phyloP scores from a whole-genome alignment of 2,113 vertebrate species.

The Psettodes erumei region DNA sequence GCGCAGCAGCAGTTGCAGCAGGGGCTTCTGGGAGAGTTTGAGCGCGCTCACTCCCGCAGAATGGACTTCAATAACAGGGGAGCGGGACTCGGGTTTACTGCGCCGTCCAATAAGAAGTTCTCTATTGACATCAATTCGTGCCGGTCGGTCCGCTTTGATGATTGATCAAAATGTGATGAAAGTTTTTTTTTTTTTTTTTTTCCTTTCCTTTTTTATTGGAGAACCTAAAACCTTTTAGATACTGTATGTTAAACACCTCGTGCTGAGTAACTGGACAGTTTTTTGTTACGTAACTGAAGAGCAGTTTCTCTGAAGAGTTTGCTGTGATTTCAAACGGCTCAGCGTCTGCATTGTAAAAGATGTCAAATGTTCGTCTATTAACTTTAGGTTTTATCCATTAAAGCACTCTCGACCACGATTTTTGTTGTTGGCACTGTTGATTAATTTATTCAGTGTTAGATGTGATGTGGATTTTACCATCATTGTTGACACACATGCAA shows the following conservation, averaged over 20 bases:
- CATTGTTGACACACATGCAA: background rate
- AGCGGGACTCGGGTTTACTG: conserved; percentile 87
- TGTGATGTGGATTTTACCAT: background rate
- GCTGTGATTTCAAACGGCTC: background rate
- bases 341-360: background rate
- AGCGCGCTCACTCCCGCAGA: conserved; percentile 86
- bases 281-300: background rate
- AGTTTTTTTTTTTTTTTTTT: background rate
- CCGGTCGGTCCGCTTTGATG: conserved; percentile 88
- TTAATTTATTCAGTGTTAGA: background rate
- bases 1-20: conserved; percentile 84
- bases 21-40: conserved; percentile 87
- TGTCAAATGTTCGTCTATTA: background rate
- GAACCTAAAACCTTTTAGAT: background rate
- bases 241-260: background rate
- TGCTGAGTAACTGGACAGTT: background rate
- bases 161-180: conserved; percentile 53
- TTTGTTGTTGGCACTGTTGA: background rate
- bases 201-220: background rate
- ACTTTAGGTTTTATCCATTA: background rate
- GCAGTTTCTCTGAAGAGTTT: background rate
- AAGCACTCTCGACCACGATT: background rate
- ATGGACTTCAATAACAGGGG: conserved; percentile 78
- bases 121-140: conserved; percentile 83
- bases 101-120: conserved; percentile 77